Conservation (phyloP, 2,113 vertebrate species). For the Calonectris borealis region DNA sequence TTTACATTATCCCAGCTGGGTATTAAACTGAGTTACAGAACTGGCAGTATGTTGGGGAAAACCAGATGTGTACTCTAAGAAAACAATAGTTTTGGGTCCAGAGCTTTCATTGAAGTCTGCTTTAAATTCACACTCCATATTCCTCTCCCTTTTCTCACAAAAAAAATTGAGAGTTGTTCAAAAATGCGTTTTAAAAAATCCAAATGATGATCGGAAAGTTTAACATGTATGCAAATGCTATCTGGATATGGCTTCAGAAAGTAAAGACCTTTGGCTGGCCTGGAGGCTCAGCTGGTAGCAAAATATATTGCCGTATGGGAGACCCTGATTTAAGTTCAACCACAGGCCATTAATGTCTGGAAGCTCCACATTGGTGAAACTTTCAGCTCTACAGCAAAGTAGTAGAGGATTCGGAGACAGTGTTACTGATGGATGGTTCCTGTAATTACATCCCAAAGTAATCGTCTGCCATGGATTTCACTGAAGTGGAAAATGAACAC, state of each 20-base stretch:
- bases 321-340: not conserved
- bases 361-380: not conserved
- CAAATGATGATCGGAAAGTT: not conserved
- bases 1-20: slow-evolving; percentile 66
- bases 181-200: not conserved
- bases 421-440: not conserved
- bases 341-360: not conserved
- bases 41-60: slow-evolving; percentile 62
- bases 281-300: slow-evolving; percentile 60
- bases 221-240: not conserved
- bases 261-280: slow-evolving; percentile 64
- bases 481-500: not conserved
- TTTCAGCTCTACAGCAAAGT: not conserved
- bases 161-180: slow-evolving; percentile 4
- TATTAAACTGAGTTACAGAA: slow-evolving; percentile 66
- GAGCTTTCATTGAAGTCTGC: slow-evolving; percentile 50
- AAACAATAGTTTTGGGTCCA: slow-evolving; percentile 31
- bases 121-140: slow-evolving; percentile 33
- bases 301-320: not conserved
- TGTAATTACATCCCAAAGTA: not conserved
- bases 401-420: not conserved
- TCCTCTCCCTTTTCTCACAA: slow-evolving; percentile 32
- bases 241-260: not conserved
- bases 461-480: not conserved
- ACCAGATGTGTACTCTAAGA: slow-evolving; percentile 67